Conservation (phyloP, 2,113 vertebrate genomes). For the Galbula dea region DNA sequence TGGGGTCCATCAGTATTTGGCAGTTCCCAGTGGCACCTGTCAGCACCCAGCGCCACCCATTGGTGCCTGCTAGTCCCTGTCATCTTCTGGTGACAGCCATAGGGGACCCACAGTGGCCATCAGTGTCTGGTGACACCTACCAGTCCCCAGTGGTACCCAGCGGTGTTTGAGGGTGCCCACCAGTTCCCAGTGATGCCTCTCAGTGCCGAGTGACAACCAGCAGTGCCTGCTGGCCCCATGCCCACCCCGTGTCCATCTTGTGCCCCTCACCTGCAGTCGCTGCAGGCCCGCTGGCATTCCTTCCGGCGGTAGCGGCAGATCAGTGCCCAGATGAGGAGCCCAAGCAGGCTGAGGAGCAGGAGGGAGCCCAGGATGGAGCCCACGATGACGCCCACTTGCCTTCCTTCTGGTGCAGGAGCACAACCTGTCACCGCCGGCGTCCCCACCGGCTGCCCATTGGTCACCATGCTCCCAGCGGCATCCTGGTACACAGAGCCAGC, state of each 20-base stretch:
- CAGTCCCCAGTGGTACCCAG: no score
- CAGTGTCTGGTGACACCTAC: not conserved
- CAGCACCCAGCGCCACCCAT: not conserved
- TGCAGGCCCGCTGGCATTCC: slow-evolving; percentile 78
- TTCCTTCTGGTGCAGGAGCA: not conserved
- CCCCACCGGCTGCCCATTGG: not conserved
- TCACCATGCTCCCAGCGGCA: not conserved
- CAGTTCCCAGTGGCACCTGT: no score
- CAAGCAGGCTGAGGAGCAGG: slow-evolving; percentile 78
- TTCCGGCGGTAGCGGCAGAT: slow-evolving; percentile 76
- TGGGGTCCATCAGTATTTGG: no score
- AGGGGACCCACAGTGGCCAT: not conserved
- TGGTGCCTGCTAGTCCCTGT: no score
- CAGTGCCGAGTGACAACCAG: rapidly evolving
- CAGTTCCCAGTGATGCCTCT: no score
- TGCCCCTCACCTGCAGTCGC: slow-evolving; percentile 16
- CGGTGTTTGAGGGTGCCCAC: no score
- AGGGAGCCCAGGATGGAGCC: slow-evolving; percentile 83
- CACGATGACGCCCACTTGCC: slow-evolving; percentile 76
- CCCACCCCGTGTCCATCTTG: not conserved
- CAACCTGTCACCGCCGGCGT: not conserved
- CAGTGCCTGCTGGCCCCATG: rapidly evolving
- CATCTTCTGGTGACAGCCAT: not conserved
- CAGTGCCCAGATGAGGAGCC: slow-evolving; percentile 80
- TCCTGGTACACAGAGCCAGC: not conserved